These are phyloP conservation scores for Phengaris alcon DNA, from an alignment of 2,888 invertebrate genomes.

Conservation along the genomic window DNA sequence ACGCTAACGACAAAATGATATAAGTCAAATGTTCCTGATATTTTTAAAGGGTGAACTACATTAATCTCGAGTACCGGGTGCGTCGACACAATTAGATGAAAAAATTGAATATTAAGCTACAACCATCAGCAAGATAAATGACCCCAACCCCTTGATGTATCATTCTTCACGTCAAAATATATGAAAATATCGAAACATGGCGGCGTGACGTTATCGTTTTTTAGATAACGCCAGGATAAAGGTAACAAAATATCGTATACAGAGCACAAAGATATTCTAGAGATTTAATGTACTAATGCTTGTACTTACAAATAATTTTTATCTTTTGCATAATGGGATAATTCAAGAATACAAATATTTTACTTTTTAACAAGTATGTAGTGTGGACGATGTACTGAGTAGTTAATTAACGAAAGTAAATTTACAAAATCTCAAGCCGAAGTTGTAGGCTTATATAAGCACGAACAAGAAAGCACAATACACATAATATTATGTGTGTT, in stretches of 20 bases:
- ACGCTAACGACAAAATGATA: constrained; percentile 67
- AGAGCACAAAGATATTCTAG: too few relatives aligned
- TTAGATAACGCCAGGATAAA: constrained; percentile 1
- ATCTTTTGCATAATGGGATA: too few relatives aligned
- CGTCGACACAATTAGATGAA: constrained; percentile 54
- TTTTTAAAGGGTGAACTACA: constrained; percentile 56
- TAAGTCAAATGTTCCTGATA: constrained; percentile 41
- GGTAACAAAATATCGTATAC: not conserved
- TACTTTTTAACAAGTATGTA: too few relatives aligned
- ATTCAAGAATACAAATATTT: too few relatives aligned
- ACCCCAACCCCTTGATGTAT: constrained; percentile 32
- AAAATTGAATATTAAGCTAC: constrained; percentile 57
- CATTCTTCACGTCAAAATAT: constrained; percentile 18
- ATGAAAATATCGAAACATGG: not conserved
- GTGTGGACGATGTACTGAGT: too few relatives aligned
- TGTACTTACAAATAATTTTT: too few relatives aligned
- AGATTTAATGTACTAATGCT: too few relatives aligned
- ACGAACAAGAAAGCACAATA: not conserved
- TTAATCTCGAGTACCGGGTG: constrained; percentile 55
- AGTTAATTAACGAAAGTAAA: too few relatives aligned
- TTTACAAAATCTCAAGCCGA: not conserved
- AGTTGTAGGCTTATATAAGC: not conserved
- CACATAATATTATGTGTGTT: too few relatives aligned
- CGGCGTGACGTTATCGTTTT: not conserved
- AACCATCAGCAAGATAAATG: constrained; percentile 52